Percentiles rank a stretch among this genome's conserved stretches.
phyloP scores from a whole-genome alignment of 2,888 invertebrate genomes.

The Drosophila lutescens region DNA sequence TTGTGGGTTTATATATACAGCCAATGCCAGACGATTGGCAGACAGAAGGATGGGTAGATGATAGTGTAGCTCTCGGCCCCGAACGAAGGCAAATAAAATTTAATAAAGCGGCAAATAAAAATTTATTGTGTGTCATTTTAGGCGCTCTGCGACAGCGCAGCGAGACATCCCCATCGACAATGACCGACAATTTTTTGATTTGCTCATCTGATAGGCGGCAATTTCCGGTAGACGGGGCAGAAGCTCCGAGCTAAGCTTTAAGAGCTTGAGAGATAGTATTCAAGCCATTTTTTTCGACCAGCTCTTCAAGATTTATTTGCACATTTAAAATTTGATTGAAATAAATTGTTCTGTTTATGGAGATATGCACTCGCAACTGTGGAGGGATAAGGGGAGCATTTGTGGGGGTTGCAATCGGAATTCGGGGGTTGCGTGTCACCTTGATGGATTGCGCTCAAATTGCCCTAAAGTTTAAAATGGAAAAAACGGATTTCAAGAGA shows the following conservation, averaged over 20 bases:
- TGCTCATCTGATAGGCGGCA: constrained; percentile 63
- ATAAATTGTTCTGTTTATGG: constrained; percentile 65
- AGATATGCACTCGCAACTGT: constrained; percentile 48
- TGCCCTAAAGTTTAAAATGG: constrained; percentile 51
- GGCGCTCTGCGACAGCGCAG: constrained; percentile 39
- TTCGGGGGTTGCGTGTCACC: constrained; percentile 37
- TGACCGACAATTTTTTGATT: constrained; percentile 70
- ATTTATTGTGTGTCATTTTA: constrained; percentile 76
- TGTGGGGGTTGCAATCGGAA: constrained; percentile 13
- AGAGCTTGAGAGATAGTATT: constrained; percentile 10
- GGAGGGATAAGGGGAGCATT: constrained; percentile 2
- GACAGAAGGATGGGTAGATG: constrained; percentile 36
- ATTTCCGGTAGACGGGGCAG: constrained; percentile 56
- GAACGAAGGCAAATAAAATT: constrained; percentile 61
- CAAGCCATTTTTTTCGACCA: constrained; percentile 1
- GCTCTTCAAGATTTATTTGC: constrained; percentile 59
- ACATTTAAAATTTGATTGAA: constrained; percentile 71
- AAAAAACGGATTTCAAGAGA: constrained; percentile 13
- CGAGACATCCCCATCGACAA: constrained; percentile 29
- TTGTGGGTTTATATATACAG: neutral
- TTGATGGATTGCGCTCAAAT: constrained; percentile 57
- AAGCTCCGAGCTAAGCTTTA: constrained; percentile 29
- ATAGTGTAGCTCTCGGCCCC: constrained; percentile 15
- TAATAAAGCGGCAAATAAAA: constrained; percentile 77
- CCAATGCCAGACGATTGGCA: constrained; percentile 37